Conservation (phyloP, 1,140 invertebrate genomes). For the Batillaria attramentaria region DNA sequence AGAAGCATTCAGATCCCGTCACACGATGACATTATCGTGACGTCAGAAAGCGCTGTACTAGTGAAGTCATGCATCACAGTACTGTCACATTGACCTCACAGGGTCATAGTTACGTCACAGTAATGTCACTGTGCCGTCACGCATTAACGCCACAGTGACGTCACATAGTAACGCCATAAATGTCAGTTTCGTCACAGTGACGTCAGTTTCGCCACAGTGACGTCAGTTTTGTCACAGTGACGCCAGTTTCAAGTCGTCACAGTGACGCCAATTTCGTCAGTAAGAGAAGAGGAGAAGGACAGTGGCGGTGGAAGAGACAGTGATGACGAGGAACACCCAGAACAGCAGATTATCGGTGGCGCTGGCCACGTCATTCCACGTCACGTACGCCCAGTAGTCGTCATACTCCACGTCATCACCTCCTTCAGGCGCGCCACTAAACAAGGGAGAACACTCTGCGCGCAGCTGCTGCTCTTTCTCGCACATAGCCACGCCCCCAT, state of each 20-base stretch:
- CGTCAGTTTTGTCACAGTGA: not conserved
- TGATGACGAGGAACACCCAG: conserved; percentile 47
- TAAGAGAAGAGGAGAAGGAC: conserved; percentile 44
- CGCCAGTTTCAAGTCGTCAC: not conserved
- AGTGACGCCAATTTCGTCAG: not conserved
- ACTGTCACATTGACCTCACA: too few relatives aligned
- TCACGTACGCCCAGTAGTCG: conserved; percentile 36
- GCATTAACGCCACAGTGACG: not conserved
- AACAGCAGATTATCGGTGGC: conserved; percentile 47
- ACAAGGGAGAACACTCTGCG: not conserved
- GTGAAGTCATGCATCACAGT: too few relatives aligned
- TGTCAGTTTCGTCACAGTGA: too few relatives aligned
- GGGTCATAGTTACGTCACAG: too few relatives aligned
- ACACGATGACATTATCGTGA: too few relatives aligned
- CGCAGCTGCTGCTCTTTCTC: not conserved
- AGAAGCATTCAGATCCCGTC: too few relatives aligned
- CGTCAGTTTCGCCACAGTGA: not conserved
- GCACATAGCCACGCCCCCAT: not conserved
- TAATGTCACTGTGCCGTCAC: too few relatives aligned
- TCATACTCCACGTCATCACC: conserved; percentile 26
- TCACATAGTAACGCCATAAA: too few relatives aligned
- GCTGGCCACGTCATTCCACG: conserved; percentile 46
- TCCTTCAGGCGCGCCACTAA: not conserved
- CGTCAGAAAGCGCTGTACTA: too few relatives aligned
- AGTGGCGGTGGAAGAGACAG: conserved; percentile 42